These are phyloP conservation scores for Peromyscus maniculatus DNA, from an alignment of 2,113 vertebrate species.

Conservation along the genomic window DNA sequence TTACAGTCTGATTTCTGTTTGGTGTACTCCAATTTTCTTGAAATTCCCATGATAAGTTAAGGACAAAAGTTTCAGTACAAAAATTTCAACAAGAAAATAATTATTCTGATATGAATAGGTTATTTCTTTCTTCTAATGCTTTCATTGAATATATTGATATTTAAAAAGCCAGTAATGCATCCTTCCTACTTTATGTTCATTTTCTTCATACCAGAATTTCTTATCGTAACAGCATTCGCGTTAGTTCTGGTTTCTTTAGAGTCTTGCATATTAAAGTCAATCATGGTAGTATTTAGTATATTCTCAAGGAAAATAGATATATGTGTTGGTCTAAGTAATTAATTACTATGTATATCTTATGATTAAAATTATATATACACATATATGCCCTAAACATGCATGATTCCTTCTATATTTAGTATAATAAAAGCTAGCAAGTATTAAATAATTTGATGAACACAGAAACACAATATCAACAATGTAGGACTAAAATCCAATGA, in stretches of 20 bases:
- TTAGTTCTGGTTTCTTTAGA: constrained; percentile 8
- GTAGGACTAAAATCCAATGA: background rate
- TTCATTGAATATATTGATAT: background rate
- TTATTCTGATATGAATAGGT: background rate
- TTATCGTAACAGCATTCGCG: background rate
- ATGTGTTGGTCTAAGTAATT: background rate
- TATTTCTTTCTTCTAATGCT: background rate
- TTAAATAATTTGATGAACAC: background rate
- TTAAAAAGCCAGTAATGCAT: background rate
- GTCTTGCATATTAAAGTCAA: background rate
- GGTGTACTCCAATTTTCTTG: background rate
- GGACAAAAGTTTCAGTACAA: background rate
- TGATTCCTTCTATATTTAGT: background rate
- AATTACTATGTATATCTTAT: background rate
- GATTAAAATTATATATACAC: background rate
- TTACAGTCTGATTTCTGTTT: background rate
- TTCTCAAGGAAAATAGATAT: constrained; percentile 1
- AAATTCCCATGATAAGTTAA: background rate
- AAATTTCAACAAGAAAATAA: background rate
- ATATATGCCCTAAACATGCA: background rate
- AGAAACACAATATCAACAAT: constrained; percentile 12
- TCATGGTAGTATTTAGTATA: background rate
- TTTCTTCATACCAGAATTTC: background rate
- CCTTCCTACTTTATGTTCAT: background rate
- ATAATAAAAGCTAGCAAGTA: background rate